These are phyloP conservation scores for Acropora tenuis DNA, from an alignment of 64 coral and sea anemone genomes.

Conservation along the genomic window DNA sequence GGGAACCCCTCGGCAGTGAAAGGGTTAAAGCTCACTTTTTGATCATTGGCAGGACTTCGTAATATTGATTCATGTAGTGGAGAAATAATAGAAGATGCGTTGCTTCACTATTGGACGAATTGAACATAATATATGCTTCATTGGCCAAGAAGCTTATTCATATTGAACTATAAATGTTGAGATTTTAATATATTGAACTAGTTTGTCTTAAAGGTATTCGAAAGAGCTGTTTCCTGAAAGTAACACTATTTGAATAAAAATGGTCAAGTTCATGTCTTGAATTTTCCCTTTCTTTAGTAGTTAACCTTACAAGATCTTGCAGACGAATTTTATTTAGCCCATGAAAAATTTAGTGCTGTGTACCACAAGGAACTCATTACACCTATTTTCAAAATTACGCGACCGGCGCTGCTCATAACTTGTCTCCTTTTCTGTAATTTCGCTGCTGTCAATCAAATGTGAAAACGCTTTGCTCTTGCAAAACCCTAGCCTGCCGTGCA, in stretches of 20 bases:
- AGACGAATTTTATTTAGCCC: neutral
- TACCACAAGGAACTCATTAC: neutral
- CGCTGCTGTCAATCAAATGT: too few relatives aligned
- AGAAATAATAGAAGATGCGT: neutral
- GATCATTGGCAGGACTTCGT: neutral
- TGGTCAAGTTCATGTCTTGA: neutral
- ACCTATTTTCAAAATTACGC: neutral
- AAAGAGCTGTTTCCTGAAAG: neutral
- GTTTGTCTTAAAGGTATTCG: neutral
- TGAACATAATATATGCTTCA: neutral
- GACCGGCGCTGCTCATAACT: neutral
- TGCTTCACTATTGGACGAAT: neutral
- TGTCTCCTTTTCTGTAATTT: neutral
- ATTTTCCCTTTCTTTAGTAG: neutral
- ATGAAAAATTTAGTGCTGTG: neutral
- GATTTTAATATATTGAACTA: neutral
- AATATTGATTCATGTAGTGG: neutral
- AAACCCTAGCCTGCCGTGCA: neutral
- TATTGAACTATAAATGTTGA: neutral
- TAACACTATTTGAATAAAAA: neutral
- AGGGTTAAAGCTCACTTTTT: neutral
- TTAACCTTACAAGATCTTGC: neutral
- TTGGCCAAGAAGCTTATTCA: too few relatives aligned
- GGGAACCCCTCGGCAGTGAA: too few relatives aligned
- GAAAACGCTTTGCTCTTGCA: neutral